These are phyloP conservation scores for Danio choprae DNA, from an alignment of 2,797 vertebrate species.

Conservation along the genomic window DNA sequence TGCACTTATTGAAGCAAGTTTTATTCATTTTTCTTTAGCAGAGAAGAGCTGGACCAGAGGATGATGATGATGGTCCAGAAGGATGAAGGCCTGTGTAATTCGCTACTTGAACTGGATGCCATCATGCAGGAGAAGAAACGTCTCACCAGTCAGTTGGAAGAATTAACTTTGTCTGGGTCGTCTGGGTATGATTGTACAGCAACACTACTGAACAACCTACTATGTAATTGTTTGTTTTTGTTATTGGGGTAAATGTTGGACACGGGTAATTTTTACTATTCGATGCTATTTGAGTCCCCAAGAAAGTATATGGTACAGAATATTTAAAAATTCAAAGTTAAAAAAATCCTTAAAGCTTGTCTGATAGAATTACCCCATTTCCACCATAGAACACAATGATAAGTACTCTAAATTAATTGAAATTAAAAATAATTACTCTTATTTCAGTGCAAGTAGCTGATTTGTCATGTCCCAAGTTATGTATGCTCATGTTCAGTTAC, in stretches of 20 bases:
- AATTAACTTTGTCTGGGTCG: neutral
- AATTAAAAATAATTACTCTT: no score
- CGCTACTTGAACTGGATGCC: constrained; percentile 62
- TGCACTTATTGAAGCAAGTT: neutral
- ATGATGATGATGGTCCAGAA: constrained; percentile 55
- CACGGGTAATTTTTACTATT: no score
- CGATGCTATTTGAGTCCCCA: no score
- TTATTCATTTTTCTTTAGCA: constrained; percentile 55
- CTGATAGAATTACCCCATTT: no score
- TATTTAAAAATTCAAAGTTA: no score
- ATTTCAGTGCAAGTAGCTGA: no score
- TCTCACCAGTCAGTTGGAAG: constrained; percentile 57
- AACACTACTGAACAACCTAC: neutral
- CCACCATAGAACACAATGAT: no score
- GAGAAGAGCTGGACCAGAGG: constrained; percentile 59
- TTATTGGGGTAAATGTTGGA: neutral
- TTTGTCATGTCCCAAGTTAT: no score
- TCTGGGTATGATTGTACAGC: neutral
- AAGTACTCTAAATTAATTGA: no score
- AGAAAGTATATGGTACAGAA: no score
- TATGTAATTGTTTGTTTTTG: neutral
- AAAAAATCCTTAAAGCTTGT: no score
- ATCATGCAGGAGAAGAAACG: constrained; percentile 59
- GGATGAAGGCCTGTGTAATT: constrained; percentile 45
- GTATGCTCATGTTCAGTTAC: no score